phyloP scores from a whole-genome alignment of 2,888 invertebrate species.

The Gonocerus acuteangulatus region DNA sequence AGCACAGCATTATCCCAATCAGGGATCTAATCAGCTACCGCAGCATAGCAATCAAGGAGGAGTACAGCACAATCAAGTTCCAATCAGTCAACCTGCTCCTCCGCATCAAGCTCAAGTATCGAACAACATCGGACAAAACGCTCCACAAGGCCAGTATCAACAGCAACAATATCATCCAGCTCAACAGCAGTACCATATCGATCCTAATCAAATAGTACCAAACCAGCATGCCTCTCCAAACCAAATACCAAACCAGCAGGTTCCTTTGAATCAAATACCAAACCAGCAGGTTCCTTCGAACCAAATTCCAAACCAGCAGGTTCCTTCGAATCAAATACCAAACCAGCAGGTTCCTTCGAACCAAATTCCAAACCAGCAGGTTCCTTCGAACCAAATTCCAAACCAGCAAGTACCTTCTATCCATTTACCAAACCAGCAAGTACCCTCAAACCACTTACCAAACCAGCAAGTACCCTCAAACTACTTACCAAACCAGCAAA shows the following conservation, averaged over 20 bases:
- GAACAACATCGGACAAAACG: conserved; percentile 16
- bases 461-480: conserved; percentile 36
- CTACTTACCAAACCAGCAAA: conserved; percentile 17
- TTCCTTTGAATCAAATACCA: not conserved
- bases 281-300: conserved; percentile 29
- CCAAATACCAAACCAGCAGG: not conserved
- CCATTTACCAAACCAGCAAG: conserved; percentile 3
- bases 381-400: conserved; percentile 36
- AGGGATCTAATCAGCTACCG: conserved; percentile 9
- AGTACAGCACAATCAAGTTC: conserved; percentile 9
- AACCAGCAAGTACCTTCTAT: not conserved
- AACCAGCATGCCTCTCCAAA: not conserved
- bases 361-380: conserved; percentile 37
- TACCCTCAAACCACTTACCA: conserved; percentile 36
- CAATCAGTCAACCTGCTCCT: conserved; percentile 37
- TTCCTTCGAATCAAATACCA: conserved; percentile 35
- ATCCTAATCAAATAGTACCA: conserved; percentile 2
- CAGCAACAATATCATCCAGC: conserved; percentile 32
- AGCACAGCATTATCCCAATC: conserved; percentile 30
- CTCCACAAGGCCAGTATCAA: conserved; percentile 19
- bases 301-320: conserved; percentile 35
- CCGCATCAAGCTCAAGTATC: conserved; percentile 29
- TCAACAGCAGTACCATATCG: not conserved
- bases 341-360: conserved; percentile 31
- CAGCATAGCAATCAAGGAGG: conserved; percentile 2